phyloP scores from a whole-genome alignment of 30 jellyfish, hydroid and myxozoan genomes.

The Cassiopea xamachana region DNA sequence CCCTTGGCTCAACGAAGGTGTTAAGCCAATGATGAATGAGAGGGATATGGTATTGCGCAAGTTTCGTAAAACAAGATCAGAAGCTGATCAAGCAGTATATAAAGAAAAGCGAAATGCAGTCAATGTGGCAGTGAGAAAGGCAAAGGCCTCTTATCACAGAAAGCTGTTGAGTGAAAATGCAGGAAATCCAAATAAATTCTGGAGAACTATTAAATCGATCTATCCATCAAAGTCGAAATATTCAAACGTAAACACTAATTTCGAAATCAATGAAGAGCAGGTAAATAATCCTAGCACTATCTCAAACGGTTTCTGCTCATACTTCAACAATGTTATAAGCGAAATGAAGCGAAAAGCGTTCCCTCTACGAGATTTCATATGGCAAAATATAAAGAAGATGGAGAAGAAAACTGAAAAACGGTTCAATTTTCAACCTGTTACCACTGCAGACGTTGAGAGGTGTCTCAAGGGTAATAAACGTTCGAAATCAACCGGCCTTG shows the following conservation, averaged over 20 bases:
- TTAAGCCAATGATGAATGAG: slow-evolving; percentile 16
- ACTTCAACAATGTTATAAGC: slow-evolving; percentile 57
- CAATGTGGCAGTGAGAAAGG: slow-evolving; percentile 50
- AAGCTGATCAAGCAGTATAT: slow-evolving; percentile 34
- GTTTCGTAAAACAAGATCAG: slow-evolving; percentile 47
- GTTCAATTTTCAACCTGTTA: slow-evolving; percentile 47
- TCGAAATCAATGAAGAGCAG: slow-evolving; percentile 50
- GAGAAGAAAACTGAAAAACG: slow-evolving; percentile 44
- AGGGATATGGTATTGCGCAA: slow-evolving; percentile 45
- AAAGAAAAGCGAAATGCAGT: slow-evolving; percentile 46
- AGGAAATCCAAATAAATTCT: slow-evolving; percentile 55
- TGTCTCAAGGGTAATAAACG: slow-evolving; percentile 25
- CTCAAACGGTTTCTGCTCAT: slow-evolving; percentile 66
- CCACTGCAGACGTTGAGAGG: slow-evolving; percentile 39
- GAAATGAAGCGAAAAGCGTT: slow-evolving; percentile 62
- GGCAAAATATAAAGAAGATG: slow-evolving; percentile 54
- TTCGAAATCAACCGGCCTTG: slow-evolving; percentile 58
- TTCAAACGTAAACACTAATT: slow-evolving; percentile 52
- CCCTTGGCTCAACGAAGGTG: slow-evolving; percentile 43
- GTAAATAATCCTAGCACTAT: slow-evolving; percentile 55
- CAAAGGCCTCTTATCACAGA: slow-evolving; percentile 55
- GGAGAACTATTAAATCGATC: slow-evolving; percentile 56
- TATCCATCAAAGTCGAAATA: slow-evolving; percentile 62
- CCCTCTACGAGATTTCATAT: slow-evolving; percentile 45
- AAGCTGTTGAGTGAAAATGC: slow-evolving; percentile 54